Percentiles rank a stretch among this genome's conserved stretches.
Conservation (phyloP, 2,797 vertebrate species). For the Sebastes vulpes region DNA sequence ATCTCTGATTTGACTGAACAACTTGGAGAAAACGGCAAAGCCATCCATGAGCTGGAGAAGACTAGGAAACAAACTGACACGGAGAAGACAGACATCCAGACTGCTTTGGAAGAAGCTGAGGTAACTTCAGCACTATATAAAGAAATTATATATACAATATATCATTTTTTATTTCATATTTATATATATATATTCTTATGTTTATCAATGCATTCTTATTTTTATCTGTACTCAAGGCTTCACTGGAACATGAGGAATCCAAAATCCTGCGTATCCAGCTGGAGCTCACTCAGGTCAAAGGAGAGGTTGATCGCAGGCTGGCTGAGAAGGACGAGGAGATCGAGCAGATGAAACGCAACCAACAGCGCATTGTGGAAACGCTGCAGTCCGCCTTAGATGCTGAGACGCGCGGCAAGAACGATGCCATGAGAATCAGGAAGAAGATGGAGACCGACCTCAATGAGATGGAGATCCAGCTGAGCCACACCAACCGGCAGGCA, state of each 20-base stretch:
- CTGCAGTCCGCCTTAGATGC: slow-evolving; percentile 86
- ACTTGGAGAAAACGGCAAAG: slow-evolving; percentile 86
- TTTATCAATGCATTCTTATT: neutral
- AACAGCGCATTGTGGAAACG: slow-evolving; percentile 83
- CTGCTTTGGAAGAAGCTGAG: slow-evolving; percentile 89
- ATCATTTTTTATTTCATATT: neutral
- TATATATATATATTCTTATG: neutral
- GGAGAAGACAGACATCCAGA: slow-evolving; percentile 86
- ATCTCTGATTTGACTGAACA: slow-evolving; percentile 88
- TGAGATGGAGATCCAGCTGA: slow-evolving; percentile 90
- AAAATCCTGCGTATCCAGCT: slow-evolving; percentile 89
- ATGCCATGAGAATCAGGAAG: slow-evolving; percentile 89
- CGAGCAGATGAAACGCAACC: slow-evolving; percentile 88
- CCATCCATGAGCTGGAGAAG: slow-evolving; percentile 88
- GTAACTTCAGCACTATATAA: slow-evolving; percentile 49
- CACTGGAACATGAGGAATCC: slow-evolving; percentile 89
- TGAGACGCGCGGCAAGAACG: slow-evolving; percentile 87
- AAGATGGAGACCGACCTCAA: slow-evolving; percentile 90
- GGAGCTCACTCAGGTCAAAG: slow-evolving; percentile 89
- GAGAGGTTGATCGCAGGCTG: slow-evolving; percentile 86
- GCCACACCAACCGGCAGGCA: slow-evolving; percentile 85
- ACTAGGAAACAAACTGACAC: slow-evolving; percentile 85
- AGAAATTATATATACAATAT: neutral
- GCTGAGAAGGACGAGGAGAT: slow-evolving; percentile 91
- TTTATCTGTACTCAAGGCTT: slow-evolving; percentile 72